Evolutionary conservation across 1,140 invertebrate genomes (phyloP).

Genomic region (Heterodera schachtii): DNA sequence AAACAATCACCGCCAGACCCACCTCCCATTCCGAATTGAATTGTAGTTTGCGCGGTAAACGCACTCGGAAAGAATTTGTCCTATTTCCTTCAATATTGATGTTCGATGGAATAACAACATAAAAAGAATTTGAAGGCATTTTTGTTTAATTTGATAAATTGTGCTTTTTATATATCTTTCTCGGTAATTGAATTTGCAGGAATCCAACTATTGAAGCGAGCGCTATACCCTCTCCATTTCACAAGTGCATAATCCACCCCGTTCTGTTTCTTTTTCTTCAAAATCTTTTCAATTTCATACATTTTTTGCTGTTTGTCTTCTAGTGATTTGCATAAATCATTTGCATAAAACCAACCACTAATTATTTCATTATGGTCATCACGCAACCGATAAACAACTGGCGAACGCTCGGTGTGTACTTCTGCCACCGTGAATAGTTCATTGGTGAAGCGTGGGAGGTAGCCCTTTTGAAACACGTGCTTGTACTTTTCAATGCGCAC

Average conservation of each 20-base stretch:
- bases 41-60: neutral
- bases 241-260: slow-evolving; percentile 28
- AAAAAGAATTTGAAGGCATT: neutral
- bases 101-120: neutral
- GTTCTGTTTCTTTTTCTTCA: neutral
- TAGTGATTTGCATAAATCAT: slow-evolving; percentile 50
- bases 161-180: neutral
- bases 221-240: slow-evolving; percentile 13
- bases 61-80: neutral
- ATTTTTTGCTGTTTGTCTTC: neutral
- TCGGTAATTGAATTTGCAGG: neutral
- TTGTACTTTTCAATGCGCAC: slow-evolving; percentile 28
- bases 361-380: slow-evolving; percentile 5
- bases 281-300: slow-evolving; percentile 19
- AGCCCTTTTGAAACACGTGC: slow-evolving; percentile 33
- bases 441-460: slow-evolving; percentile 31
- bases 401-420: neutral
- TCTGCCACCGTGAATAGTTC: slow-evolving; percentile 33
- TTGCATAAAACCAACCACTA: slow-evolving; percentile 26
- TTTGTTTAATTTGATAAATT: neutral
- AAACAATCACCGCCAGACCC: neutral
- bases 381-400: slow-evolving; percentile 7
- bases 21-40: slow-evolving; percentile 7
- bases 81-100: neutral
- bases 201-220: slow-evolving; percentile 26